These are phyloP conservation scores for Palaemon carinicauda DNA, from an alignment of 1,140 invertebrate genomes.

Conservation along the genomic window DNA sequence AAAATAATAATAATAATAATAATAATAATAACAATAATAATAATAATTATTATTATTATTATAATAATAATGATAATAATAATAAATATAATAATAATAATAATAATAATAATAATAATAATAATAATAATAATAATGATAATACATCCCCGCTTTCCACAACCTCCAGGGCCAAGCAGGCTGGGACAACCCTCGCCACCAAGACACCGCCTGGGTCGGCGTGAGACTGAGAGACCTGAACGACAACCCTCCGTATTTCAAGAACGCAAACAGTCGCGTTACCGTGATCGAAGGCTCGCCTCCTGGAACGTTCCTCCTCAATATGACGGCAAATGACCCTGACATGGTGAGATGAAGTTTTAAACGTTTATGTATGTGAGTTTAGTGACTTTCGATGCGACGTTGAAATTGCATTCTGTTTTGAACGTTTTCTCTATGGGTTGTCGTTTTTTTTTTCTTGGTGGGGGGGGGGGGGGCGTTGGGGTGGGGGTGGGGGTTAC, in stretches of 20 bases:
- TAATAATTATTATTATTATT: too few species aligned
- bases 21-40: too few species aligned
- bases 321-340: not conserved
- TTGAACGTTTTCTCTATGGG: too few species aligned
- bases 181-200: constrained; percentile 18
- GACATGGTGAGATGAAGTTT: constrained; percentile 16
- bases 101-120: too few species aligned
- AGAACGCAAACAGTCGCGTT: not conserved
- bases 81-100: too few species aligned
- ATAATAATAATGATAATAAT: too few species aligned
- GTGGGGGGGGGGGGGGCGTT: too few species aligned
- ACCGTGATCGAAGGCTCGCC: not conserved
- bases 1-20: too few species aligned
- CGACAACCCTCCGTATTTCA: constrained; percentile 16
- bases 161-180: not conserved
- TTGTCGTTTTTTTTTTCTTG: too few species aligned
- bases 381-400: too few species aligned
- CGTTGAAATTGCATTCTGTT: not conserved
- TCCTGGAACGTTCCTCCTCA: not conserved
- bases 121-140: not conserved
- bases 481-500: too few species aligned
- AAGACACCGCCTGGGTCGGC: constrained; percentile 31
- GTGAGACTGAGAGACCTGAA: constrained; percentile 18
- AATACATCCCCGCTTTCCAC: not conserved
- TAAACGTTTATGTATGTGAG: not conserved